Percentiles rank a stretch among this genome's conserved stretches.
These are phyloP conservation scores for Terrapene triunguis DNA, from an alignment of 2,113 vertebrate species.

Conservation along the genomic window DNA sequence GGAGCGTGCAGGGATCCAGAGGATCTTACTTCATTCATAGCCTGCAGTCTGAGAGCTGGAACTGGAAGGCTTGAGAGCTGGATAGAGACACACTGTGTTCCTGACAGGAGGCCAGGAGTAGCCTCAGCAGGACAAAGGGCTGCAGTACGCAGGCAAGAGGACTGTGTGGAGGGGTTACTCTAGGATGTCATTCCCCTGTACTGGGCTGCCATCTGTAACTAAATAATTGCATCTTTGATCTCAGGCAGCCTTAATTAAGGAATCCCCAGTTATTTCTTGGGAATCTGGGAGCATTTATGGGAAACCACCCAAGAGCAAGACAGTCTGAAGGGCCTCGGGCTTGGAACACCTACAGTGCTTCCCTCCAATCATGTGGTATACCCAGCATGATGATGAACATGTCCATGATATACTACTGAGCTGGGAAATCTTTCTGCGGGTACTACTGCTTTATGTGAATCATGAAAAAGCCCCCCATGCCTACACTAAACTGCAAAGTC, in stretches of 20 bases:
- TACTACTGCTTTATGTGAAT: not conserved
- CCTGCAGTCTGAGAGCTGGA: fast-evolving
- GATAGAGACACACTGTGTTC: not conserved
- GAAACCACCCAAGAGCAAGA: not conserved
- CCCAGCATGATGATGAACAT: not conserved
- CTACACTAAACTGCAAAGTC: not conserved
- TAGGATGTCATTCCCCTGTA: not conserved
- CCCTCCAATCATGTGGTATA: not conserved
- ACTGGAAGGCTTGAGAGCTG: not conserved
- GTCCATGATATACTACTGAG: not conserved
- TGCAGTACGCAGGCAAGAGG: not conserved
- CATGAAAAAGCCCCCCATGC: not conserved
- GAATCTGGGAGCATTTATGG: not conserved
- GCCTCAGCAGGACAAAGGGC: not conserved
- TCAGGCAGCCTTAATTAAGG: not conserved
- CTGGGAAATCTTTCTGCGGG: not conserved
- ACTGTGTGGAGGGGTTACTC: not conserved
- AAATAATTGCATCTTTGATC: not conserved
- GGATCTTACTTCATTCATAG: not conserved
- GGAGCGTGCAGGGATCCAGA: not conserved
- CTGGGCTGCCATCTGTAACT: not conserved
- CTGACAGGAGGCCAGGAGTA: not conserved
- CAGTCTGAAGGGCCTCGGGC: not conserved
- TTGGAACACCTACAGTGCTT: not conserved
- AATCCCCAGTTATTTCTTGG: not conserved